Conservation (phyloP, 2,797 vertebrate species). For the Hydrophis major region DNA sequence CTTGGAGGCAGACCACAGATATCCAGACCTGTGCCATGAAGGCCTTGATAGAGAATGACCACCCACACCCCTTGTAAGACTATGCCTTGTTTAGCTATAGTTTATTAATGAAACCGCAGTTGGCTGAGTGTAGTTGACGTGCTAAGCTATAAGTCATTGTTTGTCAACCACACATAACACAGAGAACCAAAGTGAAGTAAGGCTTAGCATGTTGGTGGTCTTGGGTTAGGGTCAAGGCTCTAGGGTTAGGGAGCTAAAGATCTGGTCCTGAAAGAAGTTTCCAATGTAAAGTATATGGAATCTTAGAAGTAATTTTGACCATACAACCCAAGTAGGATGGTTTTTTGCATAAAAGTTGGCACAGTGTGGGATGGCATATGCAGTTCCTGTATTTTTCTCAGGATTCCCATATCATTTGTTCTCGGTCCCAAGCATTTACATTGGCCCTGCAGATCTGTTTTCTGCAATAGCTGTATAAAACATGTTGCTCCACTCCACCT, state of each 20-base stretch:
- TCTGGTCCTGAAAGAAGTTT: background rate
- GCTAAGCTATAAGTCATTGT: background rate
- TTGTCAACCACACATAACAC: background rate
- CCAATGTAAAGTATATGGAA: background rate
- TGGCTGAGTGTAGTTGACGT: background rate
- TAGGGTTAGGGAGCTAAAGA: background rate
- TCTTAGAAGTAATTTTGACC: background rate
- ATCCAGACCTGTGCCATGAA: background rate
- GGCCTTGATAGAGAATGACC: background rate
- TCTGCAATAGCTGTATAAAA: background rate
- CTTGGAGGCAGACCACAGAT: background rate
- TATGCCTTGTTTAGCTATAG: background rate
- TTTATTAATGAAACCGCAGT: background rate
- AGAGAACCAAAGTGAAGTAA: background rate
- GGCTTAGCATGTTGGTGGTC: background rate
- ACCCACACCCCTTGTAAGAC: background rate
- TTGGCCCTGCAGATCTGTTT: background rate
- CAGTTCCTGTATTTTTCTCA: background rate
- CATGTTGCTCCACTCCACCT: background rate
- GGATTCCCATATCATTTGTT: background rate
- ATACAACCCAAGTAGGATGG: accelerated
- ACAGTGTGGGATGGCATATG: background rate
- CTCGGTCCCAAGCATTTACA: background rate
- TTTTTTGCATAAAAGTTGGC: background rate
- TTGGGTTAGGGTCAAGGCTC: background rate